A percentile compares a stretch with the other conserved stretches of the same genome.
Evolutionary conservation across 2,113 vertebrate genomes (phyloP).

Genomic region (Campylorhamphus procurvoides): DNA sequence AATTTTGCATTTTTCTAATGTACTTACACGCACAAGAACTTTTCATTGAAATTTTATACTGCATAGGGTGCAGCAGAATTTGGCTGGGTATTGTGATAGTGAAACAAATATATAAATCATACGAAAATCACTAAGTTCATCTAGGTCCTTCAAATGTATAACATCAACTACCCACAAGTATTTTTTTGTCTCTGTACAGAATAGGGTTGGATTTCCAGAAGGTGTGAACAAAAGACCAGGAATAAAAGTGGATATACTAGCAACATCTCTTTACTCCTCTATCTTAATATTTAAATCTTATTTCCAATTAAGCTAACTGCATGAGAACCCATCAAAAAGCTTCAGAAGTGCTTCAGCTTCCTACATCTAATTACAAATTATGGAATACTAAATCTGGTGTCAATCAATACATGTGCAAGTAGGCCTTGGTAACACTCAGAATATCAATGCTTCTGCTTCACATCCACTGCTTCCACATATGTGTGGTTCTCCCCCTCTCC

Average conservation of each 20-base stretch:
- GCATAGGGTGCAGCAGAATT: background rate
- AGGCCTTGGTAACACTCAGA: slow-evolving; percentile 13
- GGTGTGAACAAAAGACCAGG: background rate
- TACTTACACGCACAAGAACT: background rate
- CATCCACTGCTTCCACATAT: background rate
- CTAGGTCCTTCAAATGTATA: background rate
- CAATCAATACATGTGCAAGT: slow-evolving; percentile 66
- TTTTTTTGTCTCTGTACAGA: background rate
- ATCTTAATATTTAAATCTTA: slow-evolving; percentile 31
- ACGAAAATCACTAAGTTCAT: background rate
- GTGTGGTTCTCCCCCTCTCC: background rate
- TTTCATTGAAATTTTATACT: background rate
- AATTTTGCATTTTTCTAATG: background rate
- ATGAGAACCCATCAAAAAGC: slow-evolving; percentile 57
- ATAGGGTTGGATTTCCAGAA: background rate
- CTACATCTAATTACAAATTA: slow-evolving; percentile 71
- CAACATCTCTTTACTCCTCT: background rate
- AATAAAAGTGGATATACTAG: background rate
- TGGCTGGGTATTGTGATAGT: background rate
- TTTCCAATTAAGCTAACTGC: slow-evolving; percentile 46
- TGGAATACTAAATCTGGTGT: slow-evolving; percentile 58
- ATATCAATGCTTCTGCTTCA: slow-evolving; percentile 44
- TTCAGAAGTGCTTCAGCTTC: slow-evolving; percentile 64
- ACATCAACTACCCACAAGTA: background rate
- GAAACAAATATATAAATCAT: background rate